Conservation (phyloP, 2,888 invertebrate genomes). For the Apeira syringaria region DNA sequence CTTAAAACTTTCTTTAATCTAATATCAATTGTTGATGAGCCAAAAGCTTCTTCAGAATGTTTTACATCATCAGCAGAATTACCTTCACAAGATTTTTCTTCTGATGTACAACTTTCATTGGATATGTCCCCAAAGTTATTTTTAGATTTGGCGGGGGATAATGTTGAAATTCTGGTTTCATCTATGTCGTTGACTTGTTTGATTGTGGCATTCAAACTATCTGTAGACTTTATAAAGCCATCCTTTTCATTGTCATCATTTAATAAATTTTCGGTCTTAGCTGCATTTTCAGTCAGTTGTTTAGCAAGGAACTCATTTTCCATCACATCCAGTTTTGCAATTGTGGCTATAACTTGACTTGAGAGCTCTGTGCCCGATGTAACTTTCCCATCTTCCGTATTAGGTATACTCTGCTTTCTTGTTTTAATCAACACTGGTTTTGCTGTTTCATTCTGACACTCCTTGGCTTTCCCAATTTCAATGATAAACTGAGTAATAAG, state of each 20-base stretch:
- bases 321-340: constrained; percentile 62
- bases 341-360: constrained; percentile 58
- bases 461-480: constrained; percentile 72
- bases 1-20: constrained; percentile 17
- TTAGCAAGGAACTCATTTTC: constrained; percentile 66
- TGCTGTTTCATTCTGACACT: constrained; percentile 58
- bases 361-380: constrained; percentile 41
- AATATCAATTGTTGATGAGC: constrained; percentile 8
- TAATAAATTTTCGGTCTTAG: constrained; percentile 62
- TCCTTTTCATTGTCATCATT: constrained; percentile 56
- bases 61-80: constrained; percentile 14
- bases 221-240: constrained; percentile 13
- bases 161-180: constrained; percentile 41
- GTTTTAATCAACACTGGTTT: constrained; percentile 69
- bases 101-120: constrained; percentile 60
- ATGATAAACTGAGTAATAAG: constrained; percentile 36
- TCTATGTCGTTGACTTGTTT: constrained; percentile 25
- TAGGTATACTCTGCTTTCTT: constrained; percentile 45
- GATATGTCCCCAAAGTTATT: constrained; percentile 69
- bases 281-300: constrained; percentile 52
- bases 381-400: constrained; percentile 31
- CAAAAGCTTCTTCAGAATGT: neutral
- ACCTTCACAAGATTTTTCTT: constrained; percentile 30
- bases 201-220: constrained; percentile 4
- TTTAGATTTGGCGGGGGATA: constrained; percentile 62